Base-by-base conservation (phyloP, 2,113 vertebrate genomes). In the Phasianus colchicus region DNA sequence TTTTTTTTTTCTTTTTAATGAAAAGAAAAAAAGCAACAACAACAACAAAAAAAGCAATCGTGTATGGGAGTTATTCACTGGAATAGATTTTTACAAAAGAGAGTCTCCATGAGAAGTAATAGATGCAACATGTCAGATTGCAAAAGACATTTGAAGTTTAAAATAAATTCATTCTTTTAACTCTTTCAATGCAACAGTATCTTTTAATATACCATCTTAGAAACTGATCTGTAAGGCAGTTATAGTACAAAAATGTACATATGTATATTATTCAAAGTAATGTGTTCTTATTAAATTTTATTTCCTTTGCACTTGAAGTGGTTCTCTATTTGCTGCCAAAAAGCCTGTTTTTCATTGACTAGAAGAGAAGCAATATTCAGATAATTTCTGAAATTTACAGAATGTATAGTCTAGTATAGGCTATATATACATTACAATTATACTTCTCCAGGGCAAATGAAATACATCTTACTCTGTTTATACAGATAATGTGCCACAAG, bases 261-360 rank as follows among this genome's bases (percentile, higher is more conserved):
- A 88, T 82, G 58, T 87, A 65, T 85, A 66, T 66, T 90, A 48
- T 52, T 88, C 60, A 61, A 75, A 94, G 86, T 50, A 66, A 70
- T 32, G 6, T 70, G 38, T 91, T 89, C 27, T 52, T 38, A 81
- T 91, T 95, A 95, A 88, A 91, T 83, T 91, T 45, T 67, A 7
- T 72, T 95, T 91, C 60, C 22, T 91, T 90, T 95, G 18, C 47
- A 58, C 86, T 81, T 91, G 40, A 65, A 60, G 34, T 81, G 22
- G 18, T 71, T 90, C 89, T 92, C 32, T 89, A 12, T 52, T 52
- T 95, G 76, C 57, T 83, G 70, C 22, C 2, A 7, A 85, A 83
- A 2, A 88, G 10, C 40, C 42, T 88, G 25, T 38, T 94, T 87
- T n/a, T 82, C 22, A 50, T 8, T 74, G 58, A 47, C 19, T 69